Percentiles rank a stretch among this genome's conserved stretches.
Conservation (phyloP, 1,140 invertebrate genomes). For the Zophobas atratus region DNA sequence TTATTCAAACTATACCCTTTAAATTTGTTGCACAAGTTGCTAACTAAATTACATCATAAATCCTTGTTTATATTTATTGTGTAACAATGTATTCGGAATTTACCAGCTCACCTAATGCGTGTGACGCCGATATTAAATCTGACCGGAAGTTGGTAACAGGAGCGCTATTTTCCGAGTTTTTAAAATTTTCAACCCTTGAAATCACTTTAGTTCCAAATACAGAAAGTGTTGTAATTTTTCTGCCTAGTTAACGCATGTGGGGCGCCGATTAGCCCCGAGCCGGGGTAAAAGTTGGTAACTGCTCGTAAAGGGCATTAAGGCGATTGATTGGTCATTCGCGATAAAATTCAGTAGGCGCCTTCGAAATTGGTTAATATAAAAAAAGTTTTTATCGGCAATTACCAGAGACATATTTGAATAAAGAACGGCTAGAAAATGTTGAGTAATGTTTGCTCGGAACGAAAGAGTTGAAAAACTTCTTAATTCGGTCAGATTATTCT, state of each 20-base stretch:
- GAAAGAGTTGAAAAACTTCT: conserved; percentile 58
- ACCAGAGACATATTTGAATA: conserved; percentile 50
- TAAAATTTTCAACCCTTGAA: too few species aligned
- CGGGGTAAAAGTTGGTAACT: too few species aligned
- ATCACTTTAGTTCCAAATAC: too few species aligned
- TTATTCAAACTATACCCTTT: conserved; percentile 59
- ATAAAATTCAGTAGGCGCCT: conserved; percentile 22
- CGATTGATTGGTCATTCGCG: conserved; percentile 13
- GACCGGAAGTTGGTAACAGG: neutral
- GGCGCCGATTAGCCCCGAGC: too few species aligned
- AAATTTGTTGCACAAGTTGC: conserved; percentile 58
- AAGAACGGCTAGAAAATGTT: conserved; percentile 37
- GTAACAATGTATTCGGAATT: conserved; percentile 40
- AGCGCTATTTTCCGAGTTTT: too few species aligned
- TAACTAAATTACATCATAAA: conserved; percentile 58
- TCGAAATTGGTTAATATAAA: conserved; percentile 38
- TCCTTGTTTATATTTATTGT: conserved; percentile 58
- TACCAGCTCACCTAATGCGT: conserved; percentile 18
- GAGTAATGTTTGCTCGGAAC: conserved; percentile 46
- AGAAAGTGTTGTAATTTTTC: too few species aligned
- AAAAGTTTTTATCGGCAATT: conserved; percentile 49
- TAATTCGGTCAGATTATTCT: conserved; percentile 56
- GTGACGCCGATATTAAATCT: conserved; percentile 20
- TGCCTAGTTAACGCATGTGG: too few species aligned
- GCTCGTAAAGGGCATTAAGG: neutral